Conservation (phyloP, 2,113 vertebrate species). For the Cephalopholis sonnerati region DNA sequence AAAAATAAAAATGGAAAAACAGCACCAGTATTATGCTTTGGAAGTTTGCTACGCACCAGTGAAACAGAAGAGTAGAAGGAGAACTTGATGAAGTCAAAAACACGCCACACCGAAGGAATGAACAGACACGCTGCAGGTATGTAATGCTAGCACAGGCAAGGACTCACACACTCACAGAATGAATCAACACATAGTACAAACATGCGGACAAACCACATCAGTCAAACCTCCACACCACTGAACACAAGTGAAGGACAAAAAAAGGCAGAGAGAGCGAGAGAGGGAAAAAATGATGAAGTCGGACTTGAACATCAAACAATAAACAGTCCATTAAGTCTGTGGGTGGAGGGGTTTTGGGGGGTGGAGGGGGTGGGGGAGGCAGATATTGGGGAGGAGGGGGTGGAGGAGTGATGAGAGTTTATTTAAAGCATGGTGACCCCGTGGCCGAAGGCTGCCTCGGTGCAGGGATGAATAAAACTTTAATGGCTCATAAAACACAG, state of each 20-base stretch:
- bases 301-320: constrained; percentile 88
- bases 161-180: constrained; percentile 32
- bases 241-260: constrained; percentile 54
- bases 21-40: background rate
- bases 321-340: constrained; percentile 89
- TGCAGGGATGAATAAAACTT: constrained; percentile 99
- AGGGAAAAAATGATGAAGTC: constrained; percentile 85
- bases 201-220: constrained; percentile 63
- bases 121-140: constrained; percentile 35
- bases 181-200: constrained; percentile 51
- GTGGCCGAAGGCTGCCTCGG: constrained; percentile 95
- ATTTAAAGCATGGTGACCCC: constrained; percentile 97
- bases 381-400: constrained; percentile 89
- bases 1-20: too few relatives aligned
- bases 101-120: constrained; percentile 54
- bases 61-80: constrained; percentile 75
- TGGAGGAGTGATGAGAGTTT: constrained; percentile 93
- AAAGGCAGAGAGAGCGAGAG: constrained; percentile 62
- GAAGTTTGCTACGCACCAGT: constrained; percentile 56
- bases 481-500: constrained; percentile 99
- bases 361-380: constrained; percentile 70
- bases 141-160: background rate
- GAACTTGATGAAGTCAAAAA: constrained; percentile 82
- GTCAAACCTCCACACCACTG: constrained; percentile 58
- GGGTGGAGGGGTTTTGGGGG: constrained; percentile 50